Evolutionary conservation across 2,888 invertebrate genomes (phyloP).

Genomic region (Monoplex corrugatus): DNA sequence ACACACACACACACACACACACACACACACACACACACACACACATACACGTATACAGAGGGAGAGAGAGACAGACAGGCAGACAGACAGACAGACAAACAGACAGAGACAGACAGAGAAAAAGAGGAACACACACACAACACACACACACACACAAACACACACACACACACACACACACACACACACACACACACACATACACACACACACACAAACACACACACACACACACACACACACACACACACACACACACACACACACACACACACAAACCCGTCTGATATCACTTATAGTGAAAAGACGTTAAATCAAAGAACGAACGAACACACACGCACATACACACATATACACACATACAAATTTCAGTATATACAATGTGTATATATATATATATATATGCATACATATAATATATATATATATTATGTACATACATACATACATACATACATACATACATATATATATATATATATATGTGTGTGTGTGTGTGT

Average conservation of each 20-base stretch:
- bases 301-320: not conserved
- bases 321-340: not conserved
- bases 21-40: slow-evolving; percentile 15
- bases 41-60: not conserved
- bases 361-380: too few relatives aligned
- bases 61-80: not conserved
- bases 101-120: not conserved
- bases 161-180: not conserved
- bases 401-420: not conserved
- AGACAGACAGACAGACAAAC: too few relatives aligned
- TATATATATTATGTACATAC: not conserved
- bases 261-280: not conserved
- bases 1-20: slow-evolving; percentile 17
- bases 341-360: not conserved
- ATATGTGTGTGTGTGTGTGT: too few relatives aligned
- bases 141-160: not conserved
- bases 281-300: not conserved
- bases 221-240: not conserved
- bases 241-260: slow-evolving; percentile 13
- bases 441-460: not conserved
- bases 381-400: not conserved
- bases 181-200: not conserved
- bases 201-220: not conserved
- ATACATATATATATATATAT: not conserved
- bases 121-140: not conserved